These are phyloP conservation scores for Bombus difficillimus DNA, from an alignment of 1,140 invertebrate genomes.

Conservation along the genomic window DNA sequence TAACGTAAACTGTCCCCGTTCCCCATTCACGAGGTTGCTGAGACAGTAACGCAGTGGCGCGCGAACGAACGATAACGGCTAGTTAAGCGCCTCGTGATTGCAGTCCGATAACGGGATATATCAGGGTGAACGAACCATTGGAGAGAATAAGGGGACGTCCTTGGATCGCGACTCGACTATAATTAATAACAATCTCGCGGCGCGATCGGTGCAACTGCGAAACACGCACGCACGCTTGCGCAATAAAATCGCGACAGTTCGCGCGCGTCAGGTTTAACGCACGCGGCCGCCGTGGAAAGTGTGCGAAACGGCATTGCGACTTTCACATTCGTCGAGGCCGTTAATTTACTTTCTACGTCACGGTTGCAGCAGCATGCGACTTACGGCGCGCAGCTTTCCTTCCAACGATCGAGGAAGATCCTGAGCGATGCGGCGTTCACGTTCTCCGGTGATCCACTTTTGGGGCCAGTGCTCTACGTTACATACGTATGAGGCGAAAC, in stretches of 20 bases:
- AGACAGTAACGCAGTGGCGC: constrained; percentile 5
- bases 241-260: constrained; percentile 52
- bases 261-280: background rate
- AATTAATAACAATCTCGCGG: constrained; percentile 46
- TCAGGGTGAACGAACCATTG: constrained; percentile 35
- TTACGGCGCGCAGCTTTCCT: background rate
- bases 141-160: constrained; percentile 19
- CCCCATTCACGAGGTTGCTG: background rate
- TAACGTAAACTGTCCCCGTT: constrained; percentile 16
- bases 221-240: constrained; percentile 28
- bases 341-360: constrained; percentile 72
- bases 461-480: background rate
- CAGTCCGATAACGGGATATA: constrained; percentile 26
- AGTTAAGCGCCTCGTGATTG: constrained; percentile 20
- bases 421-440: background rate
- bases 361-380: constrained; percentile 44
- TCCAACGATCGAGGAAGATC: background rate
- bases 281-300: constrained; percentile 52
- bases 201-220: constrained; percentile 25
- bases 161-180: constrained; percentile 18
- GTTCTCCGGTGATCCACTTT: background rate
- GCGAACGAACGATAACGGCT: constrained; percentile 27
- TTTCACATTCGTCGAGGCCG: constrained; percentile 69
- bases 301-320: constrained; percentile 63
- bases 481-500: background rate